A percentile compares a stretch with the other conserved stretches of the same genome.
Evolutionary conservation across 2,888 invertebrate species (phyloP).

Genomic region (Epistrophe grossulariae): DNA sequence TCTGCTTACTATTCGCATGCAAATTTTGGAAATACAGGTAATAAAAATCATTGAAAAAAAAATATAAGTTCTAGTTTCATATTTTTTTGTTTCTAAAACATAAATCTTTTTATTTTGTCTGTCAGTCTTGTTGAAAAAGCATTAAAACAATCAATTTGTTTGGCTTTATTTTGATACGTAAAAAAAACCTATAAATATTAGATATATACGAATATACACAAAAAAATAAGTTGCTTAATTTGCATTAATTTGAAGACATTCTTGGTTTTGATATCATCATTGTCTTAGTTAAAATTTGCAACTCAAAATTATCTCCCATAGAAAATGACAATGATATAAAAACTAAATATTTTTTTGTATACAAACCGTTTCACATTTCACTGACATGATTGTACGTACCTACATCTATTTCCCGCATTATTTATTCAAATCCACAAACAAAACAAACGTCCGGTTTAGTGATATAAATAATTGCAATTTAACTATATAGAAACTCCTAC

Average conservation of each 20-base stretch:
- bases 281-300: constrained; percentile 11
- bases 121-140: constrained; percentile 4
- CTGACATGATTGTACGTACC: not conserved
- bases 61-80: not conserved
- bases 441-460: constrained; percentile 17
- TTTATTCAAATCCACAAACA: not conserved
- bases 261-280: constrained; percentile 9
- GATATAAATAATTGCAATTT: constrained; percentile 25
- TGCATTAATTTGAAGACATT: constrained; percentile 21
- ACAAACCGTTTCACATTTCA: constrained; percentile 8
- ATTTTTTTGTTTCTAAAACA: not conserved
- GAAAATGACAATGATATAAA: constrained; percentile 13
- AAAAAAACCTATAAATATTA: not conserved
- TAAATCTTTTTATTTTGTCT: not conserved
- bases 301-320: not conserved
- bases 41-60: not conserved
- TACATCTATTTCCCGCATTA: constrained; percentile 8
- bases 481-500: constrained; percentile 9
- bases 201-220: not conserved
- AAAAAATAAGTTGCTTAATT: not conserved
- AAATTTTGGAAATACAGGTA: not conserved
- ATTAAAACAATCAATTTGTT: constrained; percentile 10
- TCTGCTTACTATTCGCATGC: not conserved
- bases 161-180: not conserved
- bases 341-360: not conserved